Percentiles rank a stretch among this genome's conserved stretches.
These are phyloP conservation scores for Brachyopa scutellaris DNA, from an alignment of 2,888 invertebrate species.

Conservation along the genomic window DNA sequence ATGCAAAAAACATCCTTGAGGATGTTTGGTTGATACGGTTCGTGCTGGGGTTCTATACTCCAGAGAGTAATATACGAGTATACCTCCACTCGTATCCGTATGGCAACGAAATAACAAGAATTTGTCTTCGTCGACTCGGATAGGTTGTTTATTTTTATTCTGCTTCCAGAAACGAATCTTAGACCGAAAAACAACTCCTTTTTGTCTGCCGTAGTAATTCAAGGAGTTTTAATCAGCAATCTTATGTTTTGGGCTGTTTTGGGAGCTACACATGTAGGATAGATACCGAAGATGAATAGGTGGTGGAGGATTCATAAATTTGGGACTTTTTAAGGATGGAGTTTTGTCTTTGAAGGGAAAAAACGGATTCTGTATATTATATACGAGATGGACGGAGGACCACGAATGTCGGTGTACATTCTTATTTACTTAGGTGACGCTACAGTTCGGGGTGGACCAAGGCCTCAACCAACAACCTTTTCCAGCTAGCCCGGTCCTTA, in stretches of 20 bases:
- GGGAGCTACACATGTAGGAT: background rate
- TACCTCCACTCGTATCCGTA: no score
- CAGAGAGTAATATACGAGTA: constrained; percentile 9
- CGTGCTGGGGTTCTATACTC: background rate
- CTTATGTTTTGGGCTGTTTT: background rate
- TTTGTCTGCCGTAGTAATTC: background rate
- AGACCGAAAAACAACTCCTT: no score
- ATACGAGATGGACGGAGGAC: no score
- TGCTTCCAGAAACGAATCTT: no score
- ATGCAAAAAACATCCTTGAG: background rate
- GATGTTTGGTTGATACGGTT: background rate
- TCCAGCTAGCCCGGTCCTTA: no score
- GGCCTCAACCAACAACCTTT: no score
- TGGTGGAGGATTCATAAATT: background rate
- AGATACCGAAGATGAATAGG: background rate
- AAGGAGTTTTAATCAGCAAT: background rate
- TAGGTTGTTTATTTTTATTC: background rate
- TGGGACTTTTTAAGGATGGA: no score
- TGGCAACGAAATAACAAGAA: constrained; percentile 11
- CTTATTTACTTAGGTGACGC: no score
- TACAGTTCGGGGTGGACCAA: no score
- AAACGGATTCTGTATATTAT: no score
- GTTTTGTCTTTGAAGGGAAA: no score
- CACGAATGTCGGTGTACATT: no score
- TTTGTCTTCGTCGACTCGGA: background rate